These are phyloP conservation scores for Phlogophora meticulosa DNA, from an alignment of 2,888 invertebrate species.

Conservation along the genomic window DNA sequence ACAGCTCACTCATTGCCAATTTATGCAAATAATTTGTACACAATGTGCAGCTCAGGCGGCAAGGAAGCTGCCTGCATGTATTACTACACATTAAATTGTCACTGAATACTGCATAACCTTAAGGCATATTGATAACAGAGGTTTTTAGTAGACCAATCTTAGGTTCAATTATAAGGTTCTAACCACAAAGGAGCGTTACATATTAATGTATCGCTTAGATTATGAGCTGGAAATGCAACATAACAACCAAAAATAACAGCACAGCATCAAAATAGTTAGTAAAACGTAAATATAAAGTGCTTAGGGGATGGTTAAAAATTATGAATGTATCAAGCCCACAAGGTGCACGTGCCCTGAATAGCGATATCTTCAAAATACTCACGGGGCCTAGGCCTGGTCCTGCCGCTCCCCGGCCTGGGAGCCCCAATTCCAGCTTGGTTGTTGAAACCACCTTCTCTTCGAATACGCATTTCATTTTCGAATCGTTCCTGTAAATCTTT, in stretches of 20 bases:
- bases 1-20: conserved; percentile 71
- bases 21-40: conserved; percentile 75
- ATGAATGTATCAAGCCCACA: conserved; percentile 26
- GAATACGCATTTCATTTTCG: conserved; percentile 91
- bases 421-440: conserved; percentile 89
- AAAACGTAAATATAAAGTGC: conserved; percentile 49
- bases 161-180: conserved; percentile 12
- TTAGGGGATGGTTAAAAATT: conserved; percentile 47
- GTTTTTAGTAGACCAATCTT: conserved; percentile 15
- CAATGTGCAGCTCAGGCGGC: conserved; percentile 65
- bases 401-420: conserved; percentile 89
- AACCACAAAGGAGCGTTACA: conserved; percentile 9
- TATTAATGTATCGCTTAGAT: conserved; percentile 1
- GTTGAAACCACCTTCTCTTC: conserved; percentile 92
- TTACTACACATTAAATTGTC: conserved; percentile 59
- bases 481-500: conserved; percentile 95
- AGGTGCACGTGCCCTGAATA: conserved; percentile 28
- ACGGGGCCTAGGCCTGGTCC: conserved; percentile 92
- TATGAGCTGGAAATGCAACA: conserved; percentile 11
- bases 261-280: conserved; percentile 32
- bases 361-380: conserved; percentile 77
- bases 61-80: conserved; percentile 64
- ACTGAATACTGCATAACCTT: conserved; percentile 61
- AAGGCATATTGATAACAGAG: conserved; percentile 40
- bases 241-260: conserved; percentile 32